A percentile compares a stretch with the other conserved stretches of the same genome.
Conservation (phyloP, 2,888 invertebrate species). For the Perdita meconis region DNA sequence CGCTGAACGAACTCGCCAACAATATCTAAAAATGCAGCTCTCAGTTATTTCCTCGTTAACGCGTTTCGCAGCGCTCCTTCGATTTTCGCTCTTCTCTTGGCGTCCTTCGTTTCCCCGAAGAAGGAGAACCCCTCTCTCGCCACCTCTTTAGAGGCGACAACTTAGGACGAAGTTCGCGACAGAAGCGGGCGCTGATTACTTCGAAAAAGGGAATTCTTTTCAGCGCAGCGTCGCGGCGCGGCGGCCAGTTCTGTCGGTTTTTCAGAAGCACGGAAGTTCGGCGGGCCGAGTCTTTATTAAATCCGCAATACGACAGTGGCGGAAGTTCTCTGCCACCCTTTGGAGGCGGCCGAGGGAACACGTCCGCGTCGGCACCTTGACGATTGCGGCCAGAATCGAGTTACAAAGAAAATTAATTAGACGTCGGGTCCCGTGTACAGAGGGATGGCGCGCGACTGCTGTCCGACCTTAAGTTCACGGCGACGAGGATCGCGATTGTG, state of each 20-base stretch:
- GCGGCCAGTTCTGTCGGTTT: slow-evolving; percentile 47
- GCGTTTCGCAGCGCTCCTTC: too few species aligned
- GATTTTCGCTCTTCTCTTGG: neutral
- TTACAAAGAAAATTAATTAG: slow-evolving; percentile 75
- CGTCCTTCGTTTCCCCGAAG: neutral
- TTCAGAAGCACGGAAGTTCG: slow-evolving; percentile 64
- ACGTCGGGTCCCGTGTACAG: slow-evolving; percentile 59
- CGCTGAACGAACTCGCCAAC: too few species aligned
- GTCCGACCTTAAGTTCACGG: slow-evolving; percentile 8
- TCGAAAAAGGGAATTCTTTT: slow-evolving; percentile 65
- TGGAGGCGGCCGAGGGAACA: slow-evolving; percentile 41
- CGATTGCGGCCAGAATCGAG: slow-evolving; percentile 70
- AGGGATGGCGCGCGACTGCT: neutral
- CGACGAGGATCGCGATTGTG: slow-evolving; percentile 32
- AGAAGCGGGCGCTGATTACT: slow-evolving; percentile 66
- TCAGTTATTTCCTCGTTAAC: neutral
- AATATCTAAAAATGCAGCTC: neutral
- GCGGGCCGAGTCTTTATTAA: slow-evolving; percentile 69
- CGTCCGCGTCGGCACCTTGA: slow-evolving; percentile 63
- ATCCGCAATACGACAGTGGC: slow-evolving; percentile 69
- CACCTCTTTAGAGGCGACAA: slow-evolving; percentile 36
- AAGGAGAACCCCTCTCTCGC: slow-evolving; percentile 27
- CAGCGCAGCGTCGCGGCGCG: neutral
- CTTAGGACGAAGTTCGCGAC: slow-evolving; percentile 59
- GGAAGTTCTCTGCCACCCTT: slow-evolving; percentile 48